phyloP scores from a whole-genome alignment of 2,888 invertebrate species.

The Perizoma flavofasciatum region DNA sequence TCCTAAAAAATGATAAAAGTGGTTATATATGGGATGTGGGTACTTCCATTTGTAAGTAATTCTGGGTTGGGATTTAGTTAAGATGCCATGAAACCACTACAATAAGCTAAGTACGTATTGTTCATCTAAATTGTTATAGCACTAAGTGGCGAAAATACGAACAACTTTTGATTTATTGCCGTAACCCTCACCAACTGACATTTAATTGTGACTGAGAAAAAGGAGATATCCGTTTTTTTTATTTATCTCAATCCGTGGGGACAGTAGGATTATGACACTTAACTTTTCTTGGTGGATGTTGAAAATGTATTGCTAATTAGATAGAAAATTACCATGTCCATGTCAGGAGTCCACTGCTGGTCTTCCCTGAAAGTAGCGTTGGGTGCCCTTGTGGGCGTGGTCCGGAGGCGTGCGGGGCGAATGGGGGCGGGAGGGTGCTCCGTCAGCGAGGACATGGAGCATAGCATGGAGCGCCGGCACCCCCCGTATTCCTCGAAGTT shows the following conservation, averaged over 20 bases:
- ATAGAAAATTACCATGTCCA: slow-evolving; percentile 13
- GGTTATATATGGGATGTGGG: background rate
- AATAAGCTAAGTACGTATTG: no score
- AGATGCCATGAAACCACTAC: no score
- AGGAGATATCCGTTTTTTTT: no score
- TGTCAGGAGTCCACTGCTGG: slow-evolving; percentile 54
- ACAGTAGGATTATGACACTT: no score
- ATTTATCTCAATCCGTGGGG: no score
- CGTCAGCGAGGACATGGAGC: slow-evolving; percentile 85
- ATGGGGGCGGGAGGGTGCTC: slow-evolving; percentile 49
- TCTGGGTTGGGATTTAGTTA: background rate
- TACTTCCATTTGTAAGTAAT: background rate
- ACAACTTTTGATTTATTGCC: no score
- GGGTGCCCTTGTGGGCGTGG: slow-evolving; percentile 24
- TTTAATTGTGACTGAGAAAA: no score
- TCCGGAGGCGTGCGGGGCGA: slow-evolving; percentile 17
- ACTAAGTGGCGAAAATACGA: no score
- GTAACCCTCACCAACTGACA: no score
- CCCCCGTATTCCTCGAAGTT: slow-evolving; percentile 86
- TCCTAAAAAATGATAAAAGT: slow-evolving; percentile 52
- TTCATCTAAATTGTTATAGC: no score
- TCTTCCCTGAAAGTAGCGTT: slow-evolving; percentile 57
- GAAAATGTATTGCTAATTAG: no score
- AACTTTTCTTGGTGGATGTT: no score
- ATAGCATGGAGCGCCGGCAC: slow-evolving; percentile 76